Base-by-base conservation (phyloP, 2,113 vertebrate species). In the Lepus americanus region DNA sequence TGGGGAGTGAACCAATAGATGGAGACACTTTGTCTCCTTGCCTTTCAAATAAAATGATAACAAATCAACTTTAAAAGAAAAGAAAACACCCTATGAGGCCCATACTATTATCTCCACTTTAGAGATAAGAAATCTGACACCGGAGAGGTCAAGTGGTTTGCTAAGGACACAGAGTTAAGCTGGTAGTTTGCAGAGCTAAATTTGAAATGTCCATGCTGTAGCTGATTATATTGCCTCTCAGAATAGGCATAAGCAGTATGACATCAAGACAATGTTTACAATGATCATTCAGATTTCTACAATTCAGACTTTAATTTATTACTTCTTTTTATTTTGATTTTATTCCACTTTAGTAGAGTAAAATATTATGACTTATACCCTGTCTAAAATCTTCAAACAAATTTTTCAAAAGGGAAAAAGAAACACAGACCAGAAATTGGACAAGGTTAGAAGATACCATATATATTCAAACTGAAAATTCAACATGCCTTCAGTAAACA, bases 251-350 rank as follows among this genome's bases (percentile, higher is more conserved):
- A 79, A 82, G 20, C 29, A 96, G 33, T n/a, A 91, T 0, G 19
- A 92, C 4, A 78, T 84, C 29, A 83, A 27, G 51, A 93, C 39
- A 94, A 90, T 72, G 13, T 67, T 73, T 69, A 88, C 76, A 92
- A 96, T 69, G 23, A 79, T 92, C 23, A 74, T 69, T 84, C 72
- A 66, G n/a, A 89, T 85, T 81, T 85, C 69, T 94, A 94, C 96
- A 94, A 78, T 69, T n/a, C 6, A 90, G 59, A 93, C 16, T 23
- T 92, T 82, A 95, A 94, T 92, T 87, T 88, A 67, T 63, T 7
- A 77, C 23, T 81, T 95, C 6, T 86, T 78, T 79, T 80, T 79
- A 73, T 63, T 90, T 92, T 78, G 23, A 23, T 76, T 85, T 89
- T 92, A 87, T 78, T 92, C 29, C 55, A 6, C 77, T 84, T 77